Evolutionary conservation across 2,888 invertebrate genomes (phyloP).

Genomic region (Nemotelus pantherinus): DNA sequence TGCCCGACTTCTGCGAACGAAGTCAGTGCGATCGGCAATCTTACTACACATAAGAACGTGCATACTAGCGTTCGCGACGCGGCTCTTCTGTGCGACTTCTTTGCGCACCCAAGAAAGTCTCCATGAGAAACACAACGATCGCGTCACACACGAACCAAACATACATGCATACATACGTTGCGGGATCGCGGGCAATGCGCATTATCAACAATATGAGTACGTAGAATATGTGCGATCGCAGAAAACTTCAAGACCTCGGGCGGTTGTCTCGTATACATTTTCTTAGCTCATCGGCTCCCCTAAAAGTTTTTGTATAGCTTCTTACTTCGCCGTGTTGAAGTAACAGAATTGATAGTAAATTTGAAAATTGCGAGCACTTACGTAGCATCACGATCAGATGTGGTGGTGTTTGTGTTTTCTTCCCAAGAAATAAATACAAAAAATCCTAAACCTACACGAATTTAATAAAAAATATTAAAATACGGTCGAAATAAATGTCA

Average conservation of each 20-base stretch:
- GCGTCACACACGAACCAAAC: neutral
- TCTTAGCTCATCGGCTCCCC: conserved; percentile 23
- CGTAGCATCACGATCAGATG: conserved; percentile 3
- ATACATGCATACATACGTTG: conserved; percentile 13
- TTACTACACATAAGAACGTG: too few relatives aligned
- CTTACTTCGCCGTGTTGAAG: conserved; percentile 12
- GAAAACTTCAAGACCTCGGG: conserved; percentile 39
- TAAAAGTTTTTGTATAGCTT: conserved; percentile 5
- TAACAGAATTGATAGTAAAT: neutral
- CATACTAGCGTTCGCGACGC: too few relatives aligned
- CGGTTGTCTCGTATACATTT: conserved; percentile 33
- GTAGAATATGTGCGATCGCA: conserved; percentile 32
- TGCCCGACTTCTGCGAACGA: too few relatives aligned
- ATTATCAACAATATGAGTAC: conserved; percentile 34
- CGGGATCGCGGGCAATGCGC: conserved; percentile 37
- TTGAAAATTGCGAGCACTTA: conserved; percentile 4
- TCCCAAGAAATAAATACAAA: conserved; percentile 2
- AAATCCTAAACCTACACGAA: conserved; percentile 9
- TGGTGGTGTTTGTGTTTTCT: conserved; percentile 23
- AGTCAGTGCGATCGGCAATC: too few relatives aligned
- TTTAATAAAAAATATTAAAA: conserved; percentile 1
- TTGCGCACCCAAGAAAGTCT: conserved; percentile 13
- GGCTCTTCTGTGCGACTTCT: neutral
- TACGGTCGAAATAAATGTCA: neutral
- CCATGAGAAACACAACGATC: neutral